These are phyloP conservation scores for Aegotheles bennettii DNA, from an alignment of 2,113 vertebrate genomes.

Conservation along the genomic window DNA sequence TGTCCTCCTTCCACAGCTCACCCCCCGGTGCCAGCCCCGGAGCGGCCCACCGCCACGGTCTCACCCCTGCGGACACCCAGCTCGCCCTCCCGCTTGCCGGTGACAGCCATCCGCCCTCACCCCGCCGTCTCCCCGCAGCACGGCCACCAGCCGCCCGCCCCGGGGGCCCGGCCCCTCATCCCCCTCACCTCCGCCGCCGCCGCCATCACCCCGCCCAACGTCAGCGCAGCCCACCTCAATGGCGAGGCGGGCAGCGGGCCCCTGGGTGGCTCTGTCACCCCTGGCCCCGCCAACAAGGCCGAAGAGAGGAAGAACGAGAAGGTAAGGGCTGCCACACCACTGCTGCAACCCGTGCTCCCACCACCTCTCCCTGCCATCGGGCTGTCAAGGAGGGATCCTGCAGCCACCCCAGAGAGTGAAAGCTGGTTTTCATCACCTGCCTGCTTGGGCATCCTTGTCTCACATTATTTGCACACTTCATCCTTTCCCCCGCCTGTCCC, in stretches of 20 bases:
- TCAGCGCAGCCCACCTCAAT: slow-evolving; percentile 83
- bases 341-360: fast-evolving
- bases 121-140: slow-evolving; percentile 83
- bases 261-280: slow-evolving; percentile 61
- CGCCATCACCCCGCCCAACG: slow-evolving; percentile 88
- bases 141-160: slow-evolving; percentile 66
- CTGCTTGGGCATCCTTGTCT: background rate
- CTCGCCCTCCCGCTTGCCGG: slow-evolving; percentile 84
- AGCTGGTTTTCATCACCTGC: background rate
- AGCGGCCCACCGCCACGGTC: slow-evolving; percentile 82
- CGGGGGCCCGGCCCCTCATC: slow-evolving; percentile 76
- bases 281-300: slow-evolving; percentile 72
- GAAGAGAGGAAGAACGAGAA: slow-evolving; percentile 90
- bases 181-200: slow-evolving; percentile 81
- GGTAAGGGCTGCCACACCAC: slow-evolving; percentile 63
- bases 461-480: background rate
- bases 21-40: slow-evolving; percentile 78
- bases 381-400: background rate
- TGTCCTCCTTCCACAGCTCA: slow-evolving; percentile 70
- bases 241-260: slow-evolving; percentile 69
- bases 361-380: background rate
- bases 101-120: slow-evolving; percentile 79
- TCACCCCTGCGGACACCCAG: slow-evolving; percentile 85
- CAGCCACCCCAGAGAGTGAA: fast-evolving
- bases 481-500: background rate